Evolutionary conservation across 2,888 invertebrate genomes (phyloP).

Genomic region (Pedicia rivosa): DNA sequence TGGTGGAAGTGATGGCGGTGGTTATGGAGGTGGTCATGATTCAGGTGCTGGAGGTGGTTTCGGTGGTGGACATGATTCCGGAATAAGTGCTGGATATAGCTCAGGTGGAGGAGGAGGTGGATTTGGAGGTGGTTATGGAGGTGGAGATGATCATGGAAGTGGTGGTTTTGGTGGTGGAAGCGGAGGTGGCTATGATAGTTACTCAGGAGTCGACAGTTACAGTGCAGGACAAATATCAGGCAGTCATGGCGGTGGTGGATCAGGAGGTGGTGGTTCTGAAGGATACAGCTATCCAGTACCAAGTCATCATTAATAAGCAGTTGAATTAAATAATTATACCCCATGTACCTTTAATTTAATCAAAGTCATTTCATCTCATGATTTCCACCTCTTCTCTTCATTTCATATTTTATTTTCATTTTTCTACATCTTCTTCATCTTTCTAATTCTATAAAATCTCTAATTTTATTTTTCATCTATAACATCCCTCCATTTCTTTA

Average conservation of each 20-base stretch:
- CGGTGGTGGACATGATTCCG: conserved; percentile 5
- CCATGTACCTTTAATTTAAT: too few relatives aligned
- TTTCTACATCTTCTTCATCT: too few relatives aligned
- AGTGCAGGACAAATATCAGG: conserved; percentile 2
- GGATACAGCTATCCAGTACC: conserved; percentile 5
- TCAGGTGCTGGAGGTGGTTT: conserved; percentile 2
- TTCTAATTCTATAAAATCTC: too few relatives aligned
- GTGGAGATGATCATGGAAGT: not conserved
- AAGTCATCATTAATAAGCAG: too few relatives aligned
- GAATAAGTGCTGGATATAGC: conserved; percentile 2
- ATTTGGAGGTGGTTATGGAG: not conserved
- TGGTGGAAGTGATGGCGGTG: conserved; percentile 1
- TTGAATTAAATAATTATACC: too few relatives aligned
- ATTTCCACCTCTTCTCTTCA: too few relatives aligned
- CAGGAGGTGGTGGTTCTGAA: not conserved
- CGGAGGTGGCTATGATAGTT: conserved; percentile 4
- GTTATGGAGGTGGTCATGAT: conserved; percentile 5
- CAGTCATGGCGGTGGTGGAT: conserved; percentile 4
- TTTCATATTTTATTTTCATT: too few relatives aligned
- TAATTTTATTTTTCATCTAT: too few relatives aligned
- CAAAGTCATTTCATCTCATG: too few relatives aligned
- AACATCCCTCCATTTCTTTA: too few relatives aligned
- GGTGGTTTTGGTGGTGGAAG: conserved; percentile 2
- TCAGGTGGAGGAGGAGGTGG: not conserved
- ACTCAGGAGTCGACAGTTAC: not conserved